Conservation (phyloP, 92 coral and sea anemone species). For the Nematostella vectensis region DNA sequence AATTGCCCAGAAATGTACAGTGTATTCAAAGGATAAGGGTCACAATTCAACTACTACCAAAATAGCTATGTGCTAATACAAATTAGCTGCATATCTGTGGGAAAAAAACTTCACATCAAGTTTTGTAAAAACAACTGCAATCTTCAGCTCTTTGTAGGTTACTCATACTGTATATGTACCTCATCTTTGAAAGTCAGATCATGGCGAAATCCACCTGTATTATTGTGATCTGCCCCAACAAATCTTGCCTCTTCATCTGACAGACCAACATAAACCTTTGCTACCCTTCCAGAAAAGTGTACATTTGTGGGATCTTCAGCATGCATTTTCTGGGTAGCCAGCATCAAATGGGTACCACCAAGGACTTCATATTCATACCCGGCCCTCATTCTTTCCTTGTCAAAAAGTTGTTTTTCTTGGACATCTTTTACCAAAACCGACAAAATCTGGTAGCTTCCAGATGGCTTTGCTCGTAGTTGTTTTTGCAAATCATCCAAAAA, state of each 20-base stretch:
- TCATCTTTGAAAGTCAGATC: constrained; percentile 37
- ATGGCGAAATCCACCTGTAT: constrained; percentile 43
- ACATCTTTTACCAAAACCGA: background rate
- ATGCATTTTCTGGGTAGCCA: constrained; percentile 31
- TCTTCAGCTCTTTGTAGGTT: background rate
- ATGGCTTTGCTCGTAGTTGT: background rate
- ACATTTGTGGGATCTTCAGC: constrained; percentile 2
- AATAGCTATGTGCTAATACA: too few species aligned
- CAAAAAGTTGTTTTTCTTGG: background rate
- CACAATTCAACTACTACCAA: too few species aligned
- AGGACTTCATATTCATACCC: constrained; percentile 3
- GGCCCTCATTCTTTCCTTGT: background rate
- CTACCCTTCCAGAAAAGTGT: constrained; percentile 14
- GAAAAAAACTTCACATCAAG: too few species aligned
- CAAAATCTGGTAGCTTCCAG: background rate
- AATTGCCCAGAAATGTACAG: too few species aligned
- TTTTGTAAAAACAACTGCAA: too few species aligned
- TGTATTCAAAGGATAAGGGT: too few species aligned
- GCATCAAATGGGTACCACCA: constrained; percentile 3
- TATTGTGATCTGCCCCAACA: constrained; percentile 43
- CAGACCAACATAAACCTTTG: constrained; percentile 32
- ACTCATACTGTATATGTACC: constrained; percentile 37
- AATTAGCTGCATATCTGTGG: too few species aligned
- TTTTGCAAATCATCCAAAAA: background rate
- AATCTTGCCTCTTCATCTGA: constrained; percentile 44